Conservation (phyloP, 2,888 invertebrate species). For the Drosophila basisetae region DNA sequence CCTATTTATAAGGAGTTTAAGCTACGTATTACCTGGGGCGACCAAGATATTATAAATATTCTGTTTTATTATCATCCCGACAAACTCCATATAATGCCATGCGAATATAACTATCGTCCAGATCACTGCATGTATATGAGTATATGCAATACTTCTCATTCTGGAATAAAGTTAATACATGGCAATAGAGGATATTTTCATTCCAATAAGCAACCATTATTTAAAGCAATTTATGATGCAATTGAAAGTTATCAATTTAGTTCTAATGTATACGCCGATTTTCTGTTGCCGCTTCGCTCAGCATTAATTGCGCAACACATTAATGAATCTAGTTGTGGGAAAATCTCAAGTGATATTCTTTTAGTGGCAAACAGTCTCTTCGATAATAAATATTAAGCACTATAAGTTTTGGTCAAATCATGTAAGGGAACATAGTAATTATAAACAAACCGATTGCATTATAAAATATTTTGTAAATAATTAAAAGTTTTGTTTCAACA, state of each 20-base stretch:
- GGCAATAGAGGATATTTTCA: slow-evolving; percentile 95
- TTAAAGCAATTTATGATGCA: slow-evolving; percentile 89
- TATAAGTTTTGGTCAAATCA: neutral
- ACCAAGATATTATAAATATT: slow-evolving; percentile 96
- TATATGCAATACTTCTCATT: slow-evolving; percentile 88
- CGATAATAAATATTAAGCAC: slow-evolving; percentile 68
- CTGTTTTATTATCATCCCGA: slow-evolving; percentile 93
- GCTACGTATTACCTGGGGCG: slow-evolving; percentile 97
- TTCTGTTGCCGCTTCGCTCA: slow-evolving; percentile 72
- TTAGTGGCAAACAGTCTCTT: slow-evolving; percentile 85
- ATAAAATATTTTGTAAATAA: neutral
- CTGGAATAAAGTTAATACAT: slow-evolving; percentile 93
- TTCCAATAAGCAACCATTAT: slow-evolving; percentile 93
- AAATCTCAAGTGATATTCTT: slow-evolving; percentile 87
- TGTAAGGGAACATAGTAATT: neutral
- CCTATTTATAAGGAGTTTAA: slow-evolving; percentile 94
- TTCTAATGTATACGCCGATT: slow-evolving; percentile 72
- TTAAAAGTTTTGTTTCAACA: neutral
- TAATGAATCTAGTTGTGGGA: slow-evolving; percentile 88
- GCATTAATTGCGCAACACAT: slow-evolving; percentile 87
- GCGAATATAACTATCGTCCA: slow-evolving; percentile 95
- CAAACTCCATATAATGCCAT: slow-evolving; percentile 91
- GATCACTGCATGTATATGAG: slow-evolving; percentile 99
- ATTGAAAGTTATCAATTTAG: slow-evolving; percentile 88
- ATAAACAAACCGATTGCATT: too few species aligned